phyloP scores from a whole-genome alignment of 1,140 invertebrate genomes.

The Micrasema minimum region DNA sequence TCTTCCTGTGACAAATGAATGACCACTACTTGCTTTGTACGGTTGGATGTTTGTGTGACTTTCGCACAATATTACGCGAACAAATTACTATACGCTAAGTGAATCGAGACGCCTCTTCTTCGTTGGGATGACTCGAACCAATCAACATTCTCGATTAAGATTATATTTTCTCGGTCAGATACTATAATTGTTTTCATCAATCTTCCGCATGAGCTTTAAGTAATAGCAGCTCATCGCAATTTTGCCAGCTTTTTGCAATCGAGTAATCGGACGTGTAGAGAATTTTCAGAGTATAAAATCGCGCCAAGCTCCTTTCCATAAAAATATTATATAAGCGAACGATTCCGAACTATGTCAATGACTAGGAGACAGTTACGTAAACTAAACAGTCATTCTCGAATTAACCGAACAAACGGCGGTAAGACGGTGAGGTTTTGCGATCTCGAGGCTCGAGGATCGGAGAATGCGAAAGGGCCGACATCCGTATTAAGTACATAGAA shows the following conservation, averaged over 20 bases:
- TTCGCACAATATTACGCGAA: neutral
- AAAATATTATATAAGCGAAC: constrained; percentile 36
- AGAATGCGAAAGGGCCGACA: constrained; percentile 23
- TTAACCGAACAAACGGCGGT: constrained; percentile 22
- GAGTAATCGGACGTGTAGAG: constrained; percentile 20
- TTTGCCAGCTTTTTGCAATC: constrained; percentile 5
- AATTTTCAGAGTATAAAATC: constrained; percentile 37
- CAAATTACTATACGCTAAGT: constrained; percentile 14
- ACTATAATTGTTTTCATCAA: constrained; percentile 3
- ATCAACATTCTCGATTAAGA: constrained; percentile 18
- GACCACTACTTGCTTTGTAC: constrained; percentile 4
- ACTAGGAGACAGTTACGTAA: constrained; percentile 38
- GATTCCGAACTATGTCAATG: constrained; percentile 38
- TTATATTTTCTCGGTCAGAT: constrained; percentile 2
- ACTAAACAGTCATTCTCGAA: constrained; percentile 39
- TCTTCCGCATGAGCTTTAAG: neutral
- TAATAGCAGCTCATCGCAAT: constrained; percentile 22
- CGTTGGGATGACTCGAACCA: neutral
- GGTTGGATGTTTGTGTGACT: constrained; percentile 8
- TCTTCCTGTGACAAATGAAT: constrained; percentile 31
- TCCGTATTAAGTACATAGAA: constrained; percentile 35
- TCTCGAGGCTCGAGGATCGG: constrained; percentile 23
- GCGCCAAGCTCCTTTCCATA: constrained; percentile 34
- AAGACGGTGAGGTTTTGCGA: constrained; percentile 29
- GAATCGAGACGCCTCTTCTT: constrained; percentile 14